Evolutionary conservation across 2,888 invertebrate genomes (phyloP).

Genomic region (Acleris cristana): DNA sequence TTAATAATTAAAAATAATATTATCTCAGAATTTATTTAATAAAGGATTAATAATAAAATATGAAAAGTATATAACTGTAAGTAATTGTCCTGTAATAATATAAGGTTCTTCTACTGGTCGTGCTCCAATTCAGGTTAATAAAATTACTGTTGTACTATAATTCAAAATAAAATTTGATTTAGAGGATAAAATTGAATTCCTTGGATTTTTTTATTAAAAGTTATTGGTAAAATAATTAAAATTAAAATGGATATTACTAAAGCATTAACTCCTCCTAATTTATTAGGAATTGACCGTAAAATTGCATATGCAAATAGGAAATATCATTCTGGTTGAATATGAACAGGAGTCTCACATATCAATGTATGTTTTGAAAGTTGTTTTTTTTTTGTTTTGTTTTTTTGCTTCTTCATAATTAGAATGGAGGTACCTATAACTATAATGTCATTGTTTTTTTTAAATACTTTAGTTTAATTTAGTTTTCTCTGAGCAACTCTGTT

Average conservation of each 20-base stretch:
- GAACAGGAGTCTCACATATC: conserved; percentile 89
- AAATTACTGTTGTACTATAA: conserved; percentile 79
- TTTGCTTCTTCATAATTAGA: too few species aligned
- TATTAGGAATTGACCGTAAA: conserved; percentile 91
- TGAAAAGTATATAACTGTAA: conserved; percentile 84
- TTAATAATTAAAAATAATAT: conserved; percentile 65
- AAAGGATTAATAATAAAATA: conserved; percentile 83
- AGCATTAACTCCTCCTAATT: conserved; percentile 89
- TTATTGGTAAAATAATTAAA: conserved; percentile 85
- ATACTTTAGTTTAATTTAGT: too few species aligned
- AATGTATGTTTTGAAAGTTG: too few species aligned
- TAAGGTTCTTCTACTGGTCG: conserved; percentile 88
- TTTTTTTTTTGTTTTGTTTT: too few species aligned
- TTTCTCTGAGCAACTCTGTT: too few species aligned
- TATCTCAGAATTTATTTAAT: conserved; percentile 81
- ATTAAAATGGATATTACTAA: conserved; percentile 87
- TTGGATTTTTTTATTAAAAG: conserved; percentile 82
- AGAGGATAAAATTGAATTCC: conserved; percentile 85
- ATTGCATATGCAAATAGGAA: conserved; percentile 93
- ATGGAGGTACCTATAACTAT: too few species aligned
- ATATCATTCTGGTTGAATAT: conserved; percentile 94
- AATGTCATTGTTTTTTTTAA: too few species aligned
- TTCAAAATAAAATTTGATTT: conserved; percentile 85
- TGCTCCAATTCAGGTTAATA: conserved; percentile 89
- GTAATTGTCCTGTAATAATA: conserved; percentile 84